Conservation (phyloP, 2,113 vertebrate genomes). For the Ctenodactylus gundi region DNA sequence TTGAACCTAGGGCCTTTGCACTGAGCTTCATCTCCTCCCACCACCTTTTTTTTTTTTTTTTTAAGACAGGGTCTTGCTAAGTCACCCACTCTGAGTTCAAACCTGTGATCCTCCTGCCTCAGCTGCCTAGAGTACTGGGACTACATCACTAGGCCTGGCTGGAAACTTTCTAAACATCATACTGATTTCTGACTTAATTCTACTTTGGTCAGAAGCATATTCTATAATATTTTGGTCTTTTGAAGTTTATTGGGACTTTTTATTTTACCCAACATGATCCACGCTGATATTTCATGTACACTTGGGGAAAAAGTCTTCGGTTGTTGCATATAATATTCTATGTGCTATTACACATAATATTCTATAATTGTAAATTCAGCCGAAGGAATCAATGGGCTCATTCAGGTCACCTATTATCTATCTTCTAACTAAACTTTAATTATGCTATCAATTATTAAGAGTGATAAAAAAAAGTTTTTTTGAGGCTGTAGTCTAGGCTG, state of each 20-base stretch:
- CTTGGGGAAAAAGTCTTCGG: background rate
- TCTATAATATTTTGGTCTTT: background rate
- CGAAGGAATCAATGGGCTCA: background rate
- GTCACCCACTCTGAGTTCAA: background rate
- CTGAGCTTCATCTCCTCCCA: background rate
- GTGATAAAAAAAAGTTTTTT: too few species aligned
- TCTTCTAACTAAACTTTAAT: slow-evolving; percentile 16
- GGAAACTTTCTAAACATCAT: background rate
- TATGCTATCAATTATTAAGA: background rate
- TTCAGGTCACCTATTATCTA: background rate
- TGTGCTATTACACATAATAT: background rate
- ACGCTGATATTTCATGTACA: background rate
- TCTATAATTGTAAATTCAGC: background rate
- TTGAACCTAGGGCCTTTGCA: background rate
- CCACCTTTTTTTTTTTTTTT: background rate
- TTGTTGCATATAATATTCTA: background rate
- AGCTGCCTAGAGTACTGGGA: too few species aligned
- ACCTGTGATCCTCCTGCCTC: background rate
- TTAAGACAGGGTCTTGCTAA: background rate
- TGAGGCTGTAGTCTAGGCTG: too few species aligned
- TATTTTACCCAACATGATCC: background rate
- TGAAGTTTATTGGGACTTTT: background rate
- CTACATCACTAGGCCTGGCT: background rate
- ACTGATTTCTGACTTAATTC: slow-evolving; percentile 11
- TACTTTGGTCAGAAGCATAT: background rate